Conservation (phyloP, 64 coral and sea anemone genomes). For the Stichodactyla mertensii region DNA sequence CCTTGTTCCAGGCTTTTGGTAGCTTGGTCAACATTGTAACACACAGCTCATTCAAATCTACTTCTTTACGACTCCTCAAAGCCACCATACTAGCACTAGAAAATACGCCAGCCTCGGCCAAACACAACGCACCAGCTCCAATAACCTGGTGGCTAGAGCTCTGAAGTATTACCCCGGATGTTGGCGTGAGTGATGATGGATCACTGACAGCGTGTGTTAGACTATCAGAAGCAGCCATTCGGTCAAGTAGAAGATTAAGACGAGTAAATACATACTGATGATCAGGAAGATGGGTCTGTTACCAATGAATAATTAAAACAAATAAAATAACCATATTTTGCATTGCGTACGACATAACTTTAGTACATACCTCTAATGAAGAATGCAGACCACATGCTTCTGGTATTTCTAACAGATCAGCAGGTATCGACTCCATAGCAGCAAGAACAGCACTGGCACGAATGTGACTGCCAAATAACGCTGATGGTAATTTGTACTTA, state of each 20-base stretch:
- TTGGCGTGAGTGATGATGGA: constrained; percentile 53
- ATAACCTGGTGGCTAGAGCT: constrained; percentile 62
- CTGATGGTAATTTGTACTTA: constrained; percentile 87
- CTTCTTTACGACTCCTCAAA: constrained; percentile 67
- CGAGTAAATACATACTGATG: constrained; percentile 92
- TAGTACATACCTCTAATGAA: constrained; percentile 59
- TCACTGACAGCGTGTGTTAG: constrained; percentile 79
- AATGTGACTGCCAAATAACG: constrained; percentile 76
- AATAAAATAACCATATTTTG: not conserved
- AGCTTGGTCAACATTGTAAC: constrained; percentile 70
- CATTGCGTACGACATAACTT: not conserved
- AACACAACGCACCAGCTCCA: constrained; percentile 66
- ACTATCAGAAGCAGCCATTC: constrained; percentile 81
- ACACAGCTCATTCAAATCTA: constrained; percentile 88
- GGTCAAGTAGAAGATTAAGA: constrained; percentile 81
- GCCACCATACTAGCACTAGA: constrained; percentile 86
- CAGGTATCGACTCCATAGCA: constrained; percentile 67
- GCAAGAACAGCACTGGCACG: constrained; percentile 53
- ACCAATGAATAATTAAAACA: not conserved
- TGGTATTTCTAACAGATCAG: constrained; percentile 76
- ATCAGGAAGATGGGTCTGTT: constrained; percentile 70
- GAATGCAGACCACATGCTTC: constrained; percentile 92
- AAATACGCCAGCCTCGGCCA: constrained; percentile 74
- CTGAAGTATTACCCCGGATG: constrained; percentile 68
- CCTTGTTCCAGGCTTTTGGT: constrained; percentile 97